A percentile compares a stretch with the other conserved stretches of the same genome.
These are phyloP conservation scores for Montifringilla adamsi DNA, from an alignment of 2,113 vertebrate genomes.

Conservation along the genomic window DNA sequence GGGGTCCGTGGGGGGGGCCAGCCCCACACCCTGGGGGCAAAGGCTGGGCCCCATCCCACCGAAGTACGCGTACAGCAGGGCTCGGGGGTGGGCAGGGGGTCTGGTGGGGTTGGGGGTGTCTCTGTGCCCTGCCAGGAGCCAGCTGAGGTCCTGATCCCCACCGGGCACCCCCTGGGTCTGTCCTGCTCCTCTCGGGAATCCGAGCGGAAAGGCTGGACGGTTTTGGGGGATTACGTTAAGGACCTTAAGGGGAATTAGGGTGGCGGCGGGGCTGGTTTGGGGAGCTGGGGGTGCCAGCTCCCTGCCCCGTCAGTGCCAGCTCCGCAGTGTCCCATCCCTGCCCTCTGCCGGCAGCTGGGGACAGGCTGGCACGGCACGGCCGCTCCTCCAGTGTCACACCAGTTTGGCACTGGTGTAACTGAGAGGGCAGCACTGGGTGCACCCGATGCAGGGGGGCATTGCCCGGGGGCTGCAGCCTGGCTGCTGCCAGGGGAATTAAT, in stretches of 20 bases:
- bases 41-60: not conserved
- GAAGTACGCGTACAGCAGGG: not conserved
- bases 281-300: not conserved
- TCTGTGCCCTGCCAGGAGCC: not conserved
- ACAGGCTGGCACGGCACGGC: not conserved
- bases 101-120: not conserved
- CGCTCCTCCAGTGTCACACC: not conserved
- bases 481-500: not conserved
- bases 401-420: not conserved
- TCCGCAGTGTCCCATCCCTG: not conserved
- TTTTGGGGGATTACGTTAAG: not conserved
- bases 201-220: not conserved
- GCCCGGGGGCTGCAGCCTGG: not conserved
- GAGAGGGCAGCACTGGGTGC: not conserved
- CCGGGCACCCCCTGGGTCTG: not conserved
- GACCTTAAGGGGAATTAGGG: not conserved
- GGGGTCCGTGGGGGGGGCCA: not conserved
- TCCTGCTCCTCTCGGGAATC: not conserved
- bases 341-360: constrained; percentile 41
- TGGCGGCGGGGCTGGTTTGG: not conserved
- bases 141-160: not conserved
- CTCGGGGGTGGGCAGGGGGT: not conserved
- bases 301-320: not conserved
- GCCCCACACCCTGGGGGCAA: not conserved
- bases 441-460: not conserved